Evolutionary conservation across 2,888 invertebrate genomes (phyloP), one percentile per base, ranked within the genome.

Genomic region (Acleris emargana): DNA sequence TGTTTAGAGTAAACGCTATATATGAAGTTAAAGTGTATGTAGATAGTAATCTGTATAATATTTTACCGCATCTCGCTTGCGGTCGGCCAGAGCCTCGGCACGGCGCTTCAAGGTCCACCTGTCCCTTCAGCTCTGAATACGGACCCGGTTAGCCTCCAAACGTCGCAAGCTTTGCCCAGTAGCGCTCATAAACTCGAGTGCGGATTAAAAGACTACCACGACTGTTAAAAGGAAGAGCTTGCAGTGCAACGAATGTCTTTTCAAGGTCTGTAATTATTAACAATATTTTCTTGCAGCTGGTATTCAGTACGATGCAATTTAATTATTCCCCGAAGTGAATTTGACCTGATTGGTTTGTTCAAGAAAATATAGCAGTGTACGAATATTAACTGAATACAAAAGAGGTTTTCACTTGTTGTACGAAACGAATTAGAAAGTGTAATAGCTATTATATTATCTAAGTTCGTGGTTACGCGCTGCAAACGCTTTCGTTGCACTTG

Each of bases 111-210:
- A 88, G 88, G 84, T 73, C 81, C 80, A 79, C 81, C 78, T 82
- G 87, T 83, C 82, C 86, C 84, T 88, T 86, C 81, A 78, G 77
- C 78, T 83, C 77, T 77, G 77, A 78, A 81, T 78, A 82, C 72
- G 74, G 74, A 82, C 82, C 87, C 80, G 71, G 88, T 87, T 89
- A 73, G 76, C 87, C 88, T 88, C 82, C 76, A 86, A 82, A 83
- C 72, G 76, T 78, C 50, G 79, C 83, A 77, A 78, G 83, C 80
- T 79, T 76, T 75, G 58, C 53, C 71, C 73, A 72, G 74, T 74
- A 69, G 74, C 75, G 68, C 70, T 63, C 71, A 72, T 70, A 71
- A 74, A 73, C 68, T 71, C 67, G 69, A 73, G 68, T 49, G 62
- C 45, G 58, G 64, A 68, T 71, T 57, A 64, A 69, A 76, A 73